Base-by-base conservation (phyloP, 2,113 vertebrate genomes). In the Aegithalos caudatus region DNA sequence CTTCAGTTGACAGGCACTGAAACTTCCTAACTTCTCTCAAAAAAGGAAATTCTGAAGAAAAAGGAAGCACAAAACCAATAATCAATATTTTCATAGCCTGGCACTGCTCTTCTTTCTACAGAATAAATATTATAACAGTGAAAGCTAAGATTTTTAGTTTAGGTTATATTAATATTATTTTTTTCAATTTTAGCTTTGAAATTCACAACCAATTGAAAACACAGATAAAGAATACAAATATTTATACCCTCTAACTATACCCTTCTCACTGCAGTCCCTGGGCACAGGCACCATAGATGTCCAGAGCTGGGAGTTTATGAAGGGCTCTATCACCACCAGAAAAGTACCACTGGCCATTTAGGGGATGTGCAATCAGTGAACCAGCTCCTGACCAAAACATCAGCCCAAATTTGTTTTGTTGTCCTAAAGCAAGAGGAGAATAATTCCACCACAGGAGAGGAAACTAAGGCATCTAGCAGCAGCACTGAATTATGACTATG, bases 301-400 rank as follows among this genome's bases (percentile, higher is more conserved):
- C 13, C 64, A 65, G 27, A 38, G 11, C 28, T n/a, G 27, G 21
- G 45, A 54, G 28, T 72, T 50, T 76, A n/a, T 40, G 64, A 50
- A 81, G 28, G 6, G 31, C 31, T 53, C 38, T 50, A 0, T 21
- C 0, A 0, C n/a, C n/a, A 71, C 35, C 44, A 61, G 27, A 48
- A 74, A 53, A 24, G 7, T 33, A 21, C n/a, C 31, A 48, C 13
- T 42, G 48, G 14, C 21, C 24, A 48, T 16, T 76, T 58, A 69
- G 11, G 13, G 35, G 5, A 40, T 53, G 14, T 20, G 25, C 47
- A 51, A 21, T 16, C 35, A 69, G 21, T 25, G 60, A 57, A 28
- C 6, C 42, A 67, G 12, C 25, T 79, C 12, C 44, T 38, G 35
- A 51, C 21, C 42, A 85, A 88, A 85, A 70, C 12, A 33, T 69